Evolutionary conservation across 2,888 invertebrate species (phyloP).

Genomic region (Nephrotoma flavescens): DNA sequence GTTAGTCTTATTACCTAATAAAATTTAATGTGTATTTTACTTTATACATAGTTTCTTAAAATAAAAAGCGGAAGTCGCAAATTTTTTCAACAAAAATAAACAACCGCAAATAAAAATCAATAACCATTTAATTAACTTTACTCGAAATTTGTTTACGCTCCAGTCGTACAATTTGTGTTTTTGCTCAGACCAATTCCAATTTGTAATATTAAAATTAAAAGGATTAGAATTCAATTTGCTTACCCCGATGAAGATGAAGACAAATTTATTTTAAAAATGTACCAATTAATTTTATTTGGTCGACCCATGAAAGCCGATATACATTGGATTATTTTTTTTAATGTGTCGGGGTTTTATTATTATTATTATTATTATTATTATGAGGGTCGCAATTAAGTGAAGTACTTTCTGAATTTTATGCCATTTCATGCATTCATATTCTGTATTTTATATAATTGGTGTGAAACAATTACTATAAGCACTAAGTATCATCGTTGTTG

Average conservation of each 20-base stretch:
- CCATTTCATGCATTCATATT: neutral
- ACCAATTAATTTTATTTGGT: neutral
- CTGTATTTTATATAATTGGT: neutral
- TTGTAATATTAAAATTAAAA: neutral
- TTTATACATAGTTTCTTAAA: neutral
- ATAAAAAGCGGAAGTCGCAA: neutral
- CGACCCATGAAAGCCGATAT: neutral
- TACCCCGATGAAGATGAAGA: neutral
- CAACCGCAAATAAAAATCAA: neutral
- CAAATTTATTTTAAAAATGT: neutral
- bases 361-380: neutral
- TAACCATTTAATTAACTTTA: neutral
- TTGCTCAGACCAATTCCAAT: neutral
- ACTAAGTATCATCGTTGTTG: neutral
- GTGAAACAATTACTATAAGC: neutral
- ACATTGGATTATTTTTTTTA: neutral
- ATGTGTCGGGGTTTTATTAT: neutral
- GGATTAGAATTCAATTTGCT: neutral
- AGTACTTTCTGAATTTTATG: neutral
- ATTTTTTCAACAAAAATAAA: neutral
- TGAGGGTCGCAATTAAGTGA: neutral
- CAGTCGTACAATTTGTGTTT: neutral
- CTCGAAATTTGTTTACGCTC: neutral
- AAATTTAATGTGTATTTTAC: neutral
- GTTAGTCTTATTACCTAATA: neutral